Percentiles rank a stretch among this genome's conserved stretches.
Conservation (phyloP, 2,113 vertebrate species). For the Gila orcuttii region DNA sequence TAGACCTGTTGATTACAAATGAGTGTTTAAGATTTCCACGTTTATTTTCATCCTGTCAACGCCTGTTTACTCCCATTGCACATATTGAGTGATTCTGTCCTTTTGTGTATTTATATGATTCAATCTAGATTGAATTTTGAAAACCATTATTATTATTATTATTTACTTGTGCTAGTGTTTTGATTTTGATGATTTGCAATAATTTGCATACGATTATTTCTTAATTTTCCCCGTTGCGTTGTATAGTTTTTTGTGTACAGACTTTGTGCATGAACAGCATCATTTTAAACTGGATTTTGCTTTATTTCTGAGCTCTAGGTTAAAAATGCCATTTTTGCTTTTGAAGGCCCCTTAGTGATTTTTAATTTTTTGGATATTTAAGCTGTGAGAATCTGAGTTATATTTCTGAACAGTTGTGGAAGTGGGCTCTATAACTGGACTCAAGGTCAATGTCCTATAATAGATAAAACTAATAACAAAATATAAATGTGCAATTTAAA, state of each 20-base stretch:
- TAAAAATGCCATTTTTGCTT: background rate
- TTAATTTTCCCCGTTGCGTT: background rate
- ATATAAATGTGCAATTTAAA: background rate
- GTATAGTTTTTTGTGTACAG: background rate
- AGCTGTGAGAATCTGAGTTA: background rate
- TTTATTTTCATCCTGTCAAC: background rate
- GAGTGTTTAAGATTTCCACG: background rate
- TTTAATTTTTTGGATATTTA: background rate
- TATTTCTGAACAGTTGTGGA: background rate
- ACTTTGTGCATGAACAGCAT: background rate
- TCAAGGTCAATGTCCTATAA: background rate
- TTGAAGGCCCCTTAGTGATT: background rate
- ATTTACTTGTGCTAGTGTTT: background rate
- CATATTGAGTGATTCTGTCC: conserved; percentile 1
- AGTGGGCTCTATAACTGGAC: background rate
- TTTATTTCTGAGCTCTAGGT: background rate
- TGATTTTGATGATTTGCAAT: background rate
- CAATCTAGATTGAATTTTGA: background rate
- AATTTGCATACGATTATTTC: background rate
- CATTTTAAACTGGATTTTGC: background rate
- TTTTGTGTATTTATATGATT: background rate
- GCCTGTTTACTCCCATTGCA: conserved; percentile 1
- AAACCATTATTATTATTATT: background rate
- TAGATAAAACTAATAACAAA: background rate
- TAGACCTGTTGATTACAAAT: conserved; percentile 1